A percentile compares a stretch with the other conserved stretches of the same genome.
Evolutionary conservation across 2,888 invertebrate genomes (phyloP).

Genomic region (Eueremaeus valkanovi): DNA sequence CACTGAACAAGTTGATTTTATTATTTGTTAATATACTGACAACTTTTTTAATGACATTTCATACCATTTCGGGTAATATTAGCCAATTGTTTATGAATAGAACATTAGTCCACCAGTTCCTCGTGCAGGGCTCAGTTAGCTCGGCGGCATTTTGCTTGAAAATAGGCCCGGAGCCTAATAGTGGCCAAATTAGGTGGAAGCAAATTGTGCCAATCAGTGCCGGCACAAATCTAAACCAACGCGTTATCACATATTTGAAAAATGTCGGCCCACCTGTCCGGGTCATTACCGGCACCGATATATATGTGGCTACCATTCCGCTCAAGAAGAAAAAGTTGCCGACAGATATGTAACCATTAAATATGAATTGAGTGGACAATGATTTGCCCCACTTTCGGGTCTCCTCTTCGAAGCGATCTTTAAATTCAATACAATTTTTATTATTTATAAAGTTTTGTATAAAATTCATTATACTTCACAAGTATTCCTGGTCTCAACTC

Average conservation of each 20-base stretch:
- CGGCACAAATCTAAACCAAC: slow-evolving; percentile 25
- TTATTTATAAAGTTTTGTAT: too few relatives aligned
- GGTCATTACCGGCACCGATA: neutral
- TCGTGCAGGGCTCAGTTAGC: slow-evolving; percentile 22
- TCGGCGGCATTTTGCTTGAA: neutral
- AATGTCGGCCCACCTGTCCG: neutral
- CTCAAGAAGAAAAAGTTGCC: slow-evolving; percentile 26
- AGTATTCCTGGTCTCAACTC: too few relatives aligned
- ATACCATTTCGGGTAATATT: slow-evolving; percentile 44
- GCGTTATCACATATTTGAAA: slow-evolving; percentile 1
- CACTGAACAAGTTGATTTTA: slow-evolving; percentile 26
- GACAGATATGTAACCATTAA: slow-evolving; percentile 34
- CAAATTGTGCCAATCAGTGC: slow-evolving; percentile 1
- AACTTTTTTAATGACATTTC: neutral
- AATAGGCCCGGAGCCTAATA: slow-evolving; percentile 24
- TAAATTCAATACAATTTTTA: neutral
- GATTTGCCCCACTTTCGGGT: slow-evolving; percentile 21
- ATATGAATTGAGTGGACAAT: slow-evolving; percentile 35
- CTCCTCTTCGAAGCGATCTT: slow-evolving; percentile 39
- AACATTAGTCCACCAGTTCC: slow-evolving; percentile 47
- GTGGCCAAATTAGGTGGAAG: slow-evolving; percentile 30
- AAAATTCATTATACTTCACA: too few relatives aligned
- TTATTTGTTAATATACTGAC: neutral
- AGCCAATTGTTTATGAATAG: slow-evolving; percentile 48
- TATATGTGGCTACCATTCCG: slow-evolving; percentile 3